Base-by-base conservation (phyloP, 2,797 vertebrate genomes). In the Pogoniulus pusillus region DNA sequence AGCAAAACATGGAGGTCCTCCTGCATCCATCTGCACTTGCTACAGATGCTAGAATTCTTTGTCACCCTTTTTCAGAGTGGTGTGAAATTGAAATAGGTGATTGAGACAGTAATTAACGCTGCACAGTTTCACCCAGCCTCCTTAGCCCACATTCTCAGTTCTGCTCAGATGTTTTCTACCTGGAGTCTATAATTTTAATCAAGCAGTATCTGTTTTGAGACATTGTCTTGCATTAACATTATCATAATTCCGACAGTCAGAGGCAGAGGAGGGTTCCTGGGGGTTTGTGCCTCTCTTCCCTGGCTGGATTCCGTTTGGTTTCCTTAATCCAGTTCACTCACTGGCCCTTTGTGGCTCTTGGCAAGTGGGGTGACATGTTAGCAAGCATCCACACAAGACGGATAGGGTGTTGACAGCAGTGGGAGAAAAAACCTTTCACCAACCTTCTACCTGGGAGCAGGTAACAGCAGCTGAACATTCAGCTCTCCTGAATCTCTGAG, bases 181-280 rank as follows among this genome's bases (percentile, higher is more conserved):
- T 82, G 82, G 87, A 96, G 73, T 93, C 94, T 96, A 10, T 96
- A 90, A 95, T 95, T 97, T 96, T 96, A 95, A 95, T 95, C 95
- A 96, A 95, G 86, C 87, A 91, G 85, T 90, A 91, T 95, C 95
- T 94, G 90, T 94, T 91, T 82, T 87, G 94, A 94, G 95, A 86
- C 94, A 85, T 34, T 89, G 83, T 92, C 94, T 94, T 82, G 53
- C 95, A 86, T 94, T 96, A 93, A 72, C 86, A 90, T 73, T 82
- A 51, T 66, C 14, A 13, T 92, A 76, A 87, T 95, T 95, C 15
- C 34, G 94, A 57, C 87, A 66, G 82, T 68, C 39, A 57, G 51
- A 86, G 75, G 74, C 12, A 85, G 89, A 43, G 39, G 4, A 37
- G 37, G 24, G 15, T 12, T 73, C 60, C 57, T 77, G 34, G 71